Conservation (phyloP, 2,888 invertebrate genomes). For the Phlogophora meticulosa region DNA sequence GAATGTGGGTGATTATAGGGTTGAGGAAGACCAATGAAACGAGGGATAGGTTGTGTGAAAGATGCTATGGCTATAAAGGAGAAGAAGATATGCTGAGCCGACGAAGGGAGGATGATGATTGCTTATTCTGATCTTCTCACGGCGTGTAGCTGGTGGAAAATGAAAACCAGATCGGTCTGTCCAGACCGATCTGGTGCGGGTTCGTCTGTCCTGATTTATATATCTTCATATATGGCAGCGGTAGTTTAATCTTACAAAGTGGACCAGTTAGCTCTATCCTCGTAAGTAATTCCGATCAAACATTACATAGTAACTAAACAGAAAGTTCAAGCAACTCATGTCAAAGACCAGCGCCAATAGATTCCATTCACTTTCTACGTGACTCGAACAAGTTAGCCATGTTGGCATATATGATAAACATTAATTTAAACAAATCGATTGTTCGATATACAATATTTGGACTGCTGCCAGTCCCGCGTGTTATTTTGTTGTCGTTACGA, state of each 20-base stretch:
- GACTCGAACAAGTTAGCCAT: slow-evolving; percentile 42
- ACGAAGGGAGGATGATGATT: no score
- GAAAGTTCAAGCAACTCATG: slow-evolving; percentile 53
- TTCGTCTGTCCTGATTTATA: not conserved
- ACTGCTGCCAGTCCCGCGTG: slow-evolving; percentile 52
- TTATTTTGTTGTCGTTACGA: slow-evolving; percentile 62
- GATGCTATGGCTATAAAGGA: no score
- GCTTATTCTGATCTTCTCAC: no score
- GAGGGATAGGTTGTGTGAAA: no score
- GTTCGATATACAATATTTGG: slow-evolving; percentile 64
- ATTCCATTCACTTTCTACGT: slow-evolving; percentile 65
- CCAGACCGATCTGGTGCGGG: not conserved
- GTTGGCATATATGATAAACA: slow-evolving; percentile 49
- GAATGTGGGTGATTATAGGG: no score
- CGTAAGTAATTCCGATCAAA: slow-evolving; percentile 9
- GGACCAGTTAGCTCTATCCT: not conserved
- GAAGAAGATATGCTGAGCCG: no score
- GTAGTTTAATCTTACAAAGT: not conserved
- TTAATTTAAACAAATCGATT: slow-evolving; percentile 58
- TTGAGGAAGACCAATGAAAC: no score
- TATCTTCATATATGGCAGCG: not conserved
- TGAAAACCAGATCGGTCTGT: no score
- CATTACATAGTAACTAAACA: slow-evolving; percentile 32
- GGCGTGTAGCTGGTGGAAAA: no score
- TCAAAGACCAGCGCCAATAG: slow-evolving; percentile 49